Evolutionary conservation across 2,888 invertebrate genomes (phyloP), one percentile per base, ranked within the genome.

Genomic region (Lepidocyrtinus sp.): DNA sequence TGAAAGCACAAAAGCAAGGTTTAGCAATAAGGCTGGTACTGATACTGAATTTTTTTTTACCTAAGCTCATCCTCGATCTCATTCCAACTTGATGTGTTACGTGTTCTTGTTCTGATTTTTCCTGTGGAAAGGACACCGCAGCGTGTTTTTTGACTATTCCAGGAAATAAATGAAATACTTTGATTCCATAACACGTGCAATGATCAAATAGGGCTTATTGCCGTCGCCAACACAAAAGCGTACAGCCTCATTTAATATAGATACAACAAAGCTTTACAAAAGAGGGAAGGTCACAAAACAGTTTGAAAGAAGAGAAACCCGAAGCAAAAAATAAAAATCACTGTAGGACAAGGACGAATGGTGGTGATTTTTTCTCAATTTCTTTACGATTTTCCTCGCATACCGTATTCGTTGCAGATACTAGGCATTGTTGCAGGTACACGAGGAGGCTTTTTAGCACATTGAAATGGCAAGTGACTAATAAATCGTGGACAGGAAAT

Each of bases 271-370:
- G 36, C 36, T 36, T 36, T 36, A 36, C 36, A n/a, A n/a, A n/a
- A n/a, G n/a, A n/a, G n/a, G n/a, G n/a, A n/a, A n/a, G n/a, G n/a
- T n/a, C n/a, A n/a, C n/a, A n/a, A n/a, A n/a, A n/a, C n/a, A n/a
- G n/a, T n/a, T n/a, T n/a, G n/a, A n/a, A n/a, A n/a, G 55, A 55
- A 17, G 9, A 55, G 17, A 55, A 55, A 55, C n/a, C 36, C 5
- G 12, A 36, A 5, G 12, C 5, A 12, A 36, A 36, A 36, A 55
- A 55, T 55, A 55, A 55, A n/a, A 55, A 55, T 55, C 17, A 55
- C n/a, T 55, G 9, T 9, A 55, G 55, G 64, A 64, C 64, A 64
- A 64, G 64, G 64, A 64, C 64, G 64, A 64, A 64, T 64, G 17
- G 36, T 26, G 21, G 25, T 22, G 64, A 64, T 17, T 64, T n/a